A percentile compares a stretch with the other conserved stretches of the same genome.
Evolutionary conservation across 2,113 vertebrate species (phyloP).

Genomic region (Nothobranchius furzeri): DNA sequence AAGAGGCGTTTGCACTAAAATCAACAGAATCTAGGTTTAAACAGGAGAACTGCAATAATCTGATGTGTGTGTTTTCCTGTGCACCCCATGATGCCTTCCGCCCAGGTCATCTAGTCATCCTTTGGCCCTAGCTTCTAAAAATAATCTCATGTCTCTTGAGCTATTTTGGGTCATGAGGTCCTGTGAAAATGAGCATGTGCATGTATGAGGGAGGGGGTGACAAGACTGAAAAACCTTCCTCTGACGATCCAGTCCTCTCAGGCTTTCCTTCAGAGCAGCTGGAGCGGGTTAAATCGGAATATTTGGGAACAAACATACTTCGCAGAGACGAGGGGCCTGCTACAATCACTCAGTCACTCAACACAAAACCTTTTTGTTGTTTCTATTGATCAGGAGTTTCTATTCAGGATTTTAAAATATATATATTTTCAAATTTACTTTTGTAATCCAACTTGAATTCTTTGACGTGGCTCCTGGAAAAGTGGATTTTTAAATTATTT

Average conservation of each 20-base stretch:
- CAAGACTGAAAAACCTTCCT: slow-evolving; percentile 6
- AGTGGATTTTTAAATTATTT: not conserved
- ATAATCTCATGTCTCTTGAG: slow-evolving; percentile 50
- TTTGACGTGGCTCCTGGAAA: not conserved
- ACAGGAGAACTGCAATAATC: too few relatives aligned
- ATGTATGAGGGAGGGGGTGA: slow-evolving; percentile 23
- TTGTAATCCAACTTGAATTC: not conserved
- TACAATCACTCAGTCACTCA: slow-evolving; percentile 27
- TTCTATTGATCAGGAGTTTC: not conserved
- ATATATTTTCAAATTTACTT: too few relatives aligned
- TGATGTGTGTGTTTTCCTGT: slow-evolving; percentile 4
- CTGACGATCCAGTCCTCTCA: slow-evolving; percentile 3
- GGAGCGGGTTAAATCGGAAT: slow-evolving; percentile 36
- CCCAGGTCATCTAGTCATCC: slow-evolving; percentile 61
- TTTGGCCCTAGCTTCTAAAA: slow-evolving; percentile 56
- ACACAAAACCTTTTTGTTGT: slow-evolving; percentile 13
- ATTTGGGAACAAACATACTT: slow-evolving; percentile 36
- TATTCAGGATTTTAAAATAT: too few relatives aligned
- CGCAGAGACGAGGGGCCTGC: not conserved
- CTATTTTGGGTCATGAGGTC: slow-evolving; percentile 63
- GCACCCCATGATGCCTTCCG: slow-evolving; percentile 31
- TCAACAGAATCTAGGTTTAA: too few relatives aligned
- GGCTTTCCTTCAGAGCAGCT: slow-evolving; percentile 6
- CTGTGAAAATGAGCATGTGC: slow-evolving; percentile 26
- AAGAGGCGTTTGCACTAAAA: too few relatives aligned